Percentiles rank a stretch among this genome's conserved stretches.
Conservation (phyloP, 1,140 invertebrate genomes). For the fruit fly (Drosophila melanogaster) region DNA sequence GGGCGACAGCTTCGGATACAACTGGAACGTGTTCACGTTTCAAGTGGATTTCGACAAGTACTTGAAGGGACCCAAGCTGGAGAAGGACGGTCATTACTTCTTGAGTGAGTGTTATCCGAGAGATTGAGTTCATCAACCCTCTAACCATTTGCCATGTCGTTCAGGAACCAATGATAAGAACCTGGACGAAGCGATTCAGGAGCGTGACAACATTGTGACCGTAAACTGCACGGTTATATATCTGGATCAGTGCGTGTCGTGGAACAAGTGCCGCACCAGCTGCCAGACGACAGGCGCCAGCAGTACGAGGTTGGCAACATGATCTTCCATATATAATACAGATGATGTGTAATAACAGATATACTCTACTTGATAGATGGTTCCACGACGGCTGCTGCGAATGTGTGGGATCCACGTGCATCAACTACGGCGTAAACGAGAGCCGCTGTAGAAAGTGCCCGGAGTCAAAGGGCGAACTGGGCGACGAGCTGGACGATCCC, state of each 20-base stretch:
- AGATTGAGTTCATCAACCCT: not conserved
- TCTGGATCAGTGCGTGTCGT: slow-evolving; percentile 95
- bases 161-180: slow-evolving; percentile 68
- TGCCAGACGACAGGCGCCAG: slow-evolving; percentile 79
- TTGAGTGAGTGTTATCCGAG: slow-evolving; percentile 58
- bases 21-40: slow-evolving; percentile 93
- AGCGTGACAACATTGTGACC: slow-evolving; percentile 87
- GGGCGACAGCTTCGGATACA: slow-evolving; percentile 66
- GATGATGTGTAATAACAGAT: not conserved
- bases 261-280: slow-evolving; percentile 89
- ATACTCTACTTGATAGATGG: slow-evolving; percentile 87
- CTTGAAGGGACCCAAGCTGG: slow-evolving; percentile 72
- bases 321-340: too few relatives aligned
- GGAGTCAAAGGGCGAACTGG: slow-evolving; percentile 66
- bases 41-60: slow-evolving; percentile 89
- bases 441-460: slow-evolving; percentile 85
- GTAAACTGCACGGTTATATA: slow-evolving; percentile 97
- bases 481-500: slow-evolving; percentile 65
- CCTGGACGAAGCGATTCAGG: slow-evolving; percentile 62
- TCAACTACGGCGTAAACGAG: slow-evolving; percentile 96
- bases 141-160: not conserved
- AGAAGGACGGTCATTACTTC: slow-evolving; percentile 77
- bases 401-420: slow-evolving; percentile 94
- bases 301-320: slow-evolving; percentile 60
- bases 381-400: slow-evolving; percentile 98